phyloP scores from a whole-genome alignment of 2,888 invertebrate species.

The Hydraecia micacea region DNA sequence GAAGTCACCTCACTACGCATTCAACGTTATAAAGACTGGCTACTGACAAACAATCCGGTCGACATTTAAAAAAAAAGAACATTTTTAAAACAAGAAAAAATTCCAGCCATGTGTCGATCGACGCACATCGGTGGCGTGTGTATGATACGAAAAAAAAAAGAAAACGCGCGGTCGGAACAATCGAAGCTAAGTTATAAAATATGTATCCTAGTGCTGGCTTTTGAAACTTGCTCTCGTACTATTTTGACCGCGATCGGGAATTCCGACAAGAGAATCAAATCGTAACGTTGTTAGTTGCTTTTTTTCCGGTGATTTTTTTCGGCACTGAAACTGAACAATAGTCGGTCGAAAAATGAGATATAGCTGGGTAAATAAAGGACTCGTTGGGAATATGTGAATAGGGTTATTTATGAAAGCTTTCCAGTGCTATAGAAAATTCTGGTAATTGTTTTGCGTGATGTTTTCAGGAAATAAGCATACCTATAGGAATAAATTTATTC shows the following conservation, averaged over 20 bases:
- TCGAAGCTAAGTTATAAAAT: constrained; percentile 90
- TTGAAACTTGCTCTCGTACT: constrained; percentile 86
- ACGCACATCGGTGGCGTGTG: constrained; percentile 82
- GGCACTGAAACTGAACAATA: constrained; percentile 65
- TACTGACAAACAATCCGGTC: constrained; percentile 81
- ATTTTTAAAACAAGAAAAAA: constrained; percentile 75
- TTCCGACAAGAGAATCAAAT: constrained; percentile 80
- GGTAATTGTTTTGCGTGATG: constrained; percentile 7
- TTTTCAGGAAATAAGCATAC: constrained; percentile 22
- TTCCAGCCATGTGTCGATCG: constrained; percentile 83
- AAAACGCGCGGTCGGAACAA: constrained; percentile 86
- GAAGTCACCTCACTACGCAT: constrained; percentile 56
- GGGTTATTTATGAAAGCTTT: constrained; percentile 41
- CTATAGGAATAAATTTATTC: neutral
- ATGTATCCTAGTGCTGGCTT: constrained; percentile 87
- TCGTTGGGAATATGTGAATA: constrained; percentile 30
- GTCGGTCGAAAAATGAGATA: constrained; percentile 59
- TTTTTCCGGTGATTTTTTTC: constrained; percentile 53
- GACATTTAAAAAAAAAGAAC: constrained; percentile 77
- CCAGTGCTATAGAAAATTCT: constrained; percentile 37
- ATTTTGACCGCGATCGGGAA: constrained; percentile 88
- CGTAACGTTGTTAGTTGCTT: constrained; percentile 71
- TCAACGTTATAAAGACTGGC: constrained; percentile 70
- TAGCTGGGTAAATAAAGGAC: constrained; percentile 50
- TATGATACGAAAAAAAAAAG: constrained; percentile 80